These are phyloP conservation scores for Cherax destructor DNA, from an alignment of 1,140 invertebrate genomes.

Conservation along the genomic window DNA sequence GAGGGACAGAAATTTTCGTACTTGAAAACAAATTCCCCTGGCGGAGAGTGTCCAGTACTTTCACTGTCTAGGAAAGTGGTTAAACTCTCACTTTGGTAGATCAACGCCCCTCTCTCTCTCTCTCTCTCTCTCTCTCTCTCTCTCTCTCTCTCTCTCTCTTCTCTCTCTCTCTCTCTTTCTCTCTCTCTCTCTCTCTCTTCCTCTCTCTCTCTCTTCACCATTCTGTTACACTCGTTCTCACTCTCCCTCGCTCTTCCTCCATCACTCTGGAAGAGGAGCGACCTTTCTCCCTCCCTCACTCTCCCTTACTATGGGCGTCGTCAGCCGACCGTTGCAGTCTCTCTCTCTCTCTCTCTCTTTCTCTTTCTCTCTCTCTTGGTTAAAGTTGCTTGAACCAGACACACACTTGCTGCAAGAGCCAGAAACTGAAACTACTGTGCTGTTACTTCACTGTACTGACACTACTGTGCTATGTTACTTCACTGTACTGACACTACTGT, in stretches of 20 bases:
- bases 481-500: too few species aligned
- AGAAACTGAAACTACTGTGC: too few species aligned
- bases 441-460: too few species aligned
- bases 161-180: slow-evolving; percentile 37
- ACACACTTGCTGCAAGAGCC: not conserved
- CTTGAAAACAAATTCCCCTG: too few species aligned
- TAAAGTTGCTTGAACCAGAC: not conserved
- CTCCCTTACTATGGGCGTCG: not conserved
- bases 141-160: not conserved
- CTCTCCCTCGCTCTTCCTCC: not conserved
- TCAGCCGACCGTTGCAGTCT: not conserved
- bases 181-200: slow-evolving; percentile 43
- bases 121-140: slow-evolving; percentile 45
- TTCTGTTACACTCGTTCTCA: not conserved
- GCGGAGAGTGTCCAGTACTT: too few species aligned
- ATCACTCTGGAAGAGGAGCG: not conserved
- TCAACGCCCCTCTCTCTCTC: slow-evolving; percentile 12
- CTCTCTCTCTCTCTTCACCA: slow-evolving; percentile 8
- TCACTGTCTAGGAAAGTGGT: not conserved
- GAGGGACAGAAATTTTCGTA: too few species aligned
- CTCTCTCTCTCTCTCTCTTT: slow-evolving; percentile 19
- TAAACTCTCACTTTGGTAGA: too few species aligned
- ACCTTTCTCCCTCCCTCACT: not conserved
- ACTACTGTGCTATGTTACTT: too few species aligned
- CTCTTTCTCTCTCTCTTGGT: slow-evolving; percentile 1